These are phyloP conservation scores for Nettapus auritus DNA, from an alignment of 2,113 vertebrate species.

Conservation along the genomic window DNA sequence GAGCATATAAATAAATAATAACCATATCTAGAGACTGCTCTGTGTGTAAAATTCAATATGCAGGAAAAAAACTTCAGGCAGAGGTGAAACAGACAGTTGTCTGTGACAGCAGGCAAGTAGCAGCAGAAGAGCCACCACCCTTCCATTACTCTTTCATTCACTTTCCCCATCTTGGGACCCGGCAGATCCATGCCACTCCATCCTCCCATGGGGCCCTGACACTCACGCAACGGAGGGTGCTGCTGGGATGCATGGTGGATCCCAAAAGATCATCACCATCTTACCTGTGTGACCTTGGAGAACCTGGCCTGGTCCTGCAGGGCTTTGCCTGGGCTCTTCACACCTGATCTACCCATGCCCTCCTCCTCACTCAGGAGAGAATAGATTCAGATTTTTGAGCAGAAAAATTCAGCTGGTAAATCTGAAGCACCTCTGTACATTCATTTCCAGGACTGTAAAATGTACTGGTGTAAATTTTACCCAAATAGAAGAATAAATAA, in stretches of 20 bases:
- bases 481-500: neutral
- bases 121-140: neutral
- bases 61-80: neutral
- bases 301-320: fast-evolving
- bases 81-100: neutral
- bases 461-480: neutral
- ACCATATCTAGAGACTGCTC: neutral
- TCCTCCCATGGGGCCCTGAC: neutral
- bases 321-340: neutral
- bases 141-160: neutral
- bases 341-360: fast-evolving
- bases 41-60: neutral
- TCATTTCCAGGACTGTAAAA: neutral
- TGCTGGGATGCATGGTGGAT: neutral
- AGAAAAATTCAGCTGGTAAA: neutral
- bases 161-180: neutral
- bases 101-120: neutral
- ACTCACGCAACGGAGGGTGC: neutral
- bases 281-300: neutral
- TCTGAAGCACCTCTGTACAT: neutral
- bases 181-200: fast-evolving
- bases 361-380: neutral
- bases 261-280: neutral
- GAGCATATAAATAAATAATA: neutral
- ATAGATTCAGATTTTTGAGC: neutral